Evolutionary conservation across 2,888 invertebrate species (phyloP).

Genomic region (Dasypogon diadema): DNA sequence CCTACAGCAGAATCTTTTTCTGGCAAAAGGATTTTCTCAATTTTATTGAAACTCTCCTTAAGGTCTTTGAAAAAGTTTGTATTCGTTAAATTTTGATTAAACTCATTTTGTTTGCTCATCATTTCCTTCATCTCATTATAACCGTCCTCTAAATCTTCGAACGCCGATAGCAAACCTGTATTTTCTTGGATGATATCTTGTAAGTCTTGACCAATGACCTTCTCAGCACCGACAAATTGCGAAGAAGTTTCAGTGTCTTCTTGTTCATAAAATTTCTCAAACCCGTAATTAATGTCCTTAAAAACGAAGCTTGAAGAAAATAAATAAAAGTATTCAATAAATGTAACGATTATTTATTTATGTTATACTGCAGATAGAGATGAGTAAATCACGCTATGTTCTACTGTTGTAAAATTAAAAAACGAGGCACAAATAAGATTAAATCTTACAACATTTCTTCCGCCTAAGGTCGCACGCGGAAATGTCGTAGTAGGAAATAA

Average conservation of each 20-base stretch:
- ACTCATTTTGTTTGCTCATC: conserved; percentile 9
- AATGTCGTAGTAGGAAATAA: too few relatives aligned
- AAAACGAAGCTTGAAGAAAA: conserved; percentile 45
- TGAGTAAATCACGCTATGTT: too few relatives aligned
- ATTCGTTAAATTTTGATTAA: background rate
- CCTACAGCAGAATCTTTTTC: background rate
- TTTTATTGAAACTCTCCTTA: background rate
- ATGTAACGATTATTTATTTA: too few relatives aligned
- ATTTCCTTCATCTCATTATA: conserved; percentile 57
- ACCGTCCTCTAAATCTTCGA: conserved; percentile 52
- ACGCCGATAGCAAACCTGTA: conserved; percentile 36
- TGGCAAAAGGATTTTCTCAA: background rate
- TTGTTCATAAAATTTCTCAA: conserved; percentile 41
- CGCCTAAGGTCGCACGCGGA: too few relatives aligned
- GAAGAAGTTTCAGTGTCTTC: background rate
- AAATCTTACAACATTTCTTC: too few relatives aligned
- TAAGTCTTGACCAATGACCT: conserved; percentile 3
- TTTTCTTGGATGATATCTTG: conserved; percentile 6
- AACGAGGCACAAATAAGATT: too few relatives aligned
- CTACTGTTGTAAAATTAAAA: background rate
- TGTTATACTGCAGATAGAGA: too few relatives aligned
- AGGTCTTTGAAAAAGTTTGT: background rate
- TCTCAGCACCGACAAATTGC: background rate
- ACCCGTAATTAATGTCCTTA: conserved; percentile 41
- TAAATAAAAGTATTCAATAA: background rate